Conservation (phyloP, 2,797 vertebrate genomes). For the Halcyon smyrnensis region DNA sequence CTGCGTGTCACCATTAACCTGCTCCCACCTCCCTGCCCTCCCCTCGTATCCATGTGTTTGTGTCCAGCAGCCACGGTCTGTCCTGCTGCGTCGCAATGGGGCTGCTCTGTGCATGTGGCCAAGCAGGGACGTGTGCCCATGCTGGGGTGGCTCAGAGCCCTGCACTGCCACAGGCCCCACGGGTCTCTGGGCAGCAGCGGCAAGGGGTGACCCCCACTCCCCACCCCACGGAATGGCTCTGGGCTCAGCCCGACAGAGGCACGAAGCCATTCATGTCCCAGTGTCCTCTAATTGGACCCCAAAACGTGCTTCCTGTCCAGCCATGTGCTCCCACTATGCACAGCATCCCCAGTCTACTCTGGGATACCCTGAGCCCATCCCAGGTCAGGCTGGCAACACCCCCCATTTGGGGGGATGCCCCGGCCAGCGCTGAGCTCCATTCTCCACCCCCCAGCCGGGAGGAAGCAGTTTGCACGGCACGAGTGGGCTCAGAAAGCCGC, state of each 20-base stretch:
- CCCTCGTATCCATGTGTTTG: neutral
- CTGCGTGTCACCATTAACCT: conserved; percentile 36
- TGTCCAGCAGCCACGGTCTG: rapidly evolving
- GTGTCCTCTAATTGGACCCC: neutral
- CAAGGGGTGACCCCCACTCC: rapidly evolving
- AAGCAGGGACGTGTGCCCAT: rapidly evolving
- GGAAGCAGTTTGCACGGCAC: conserved; percentile 94
- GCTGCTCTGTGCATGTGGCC: neutral
- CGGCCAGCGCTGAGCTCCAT: neutral
- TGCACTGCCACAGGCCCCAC: rapidly evolving
- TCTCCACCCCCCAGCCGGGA: conserved; percentile 81
- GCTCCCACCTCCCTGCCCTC: neutral
- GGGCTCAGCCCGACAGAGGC: neutral
- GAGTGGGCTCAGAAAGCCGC: conserved; percentile 98
- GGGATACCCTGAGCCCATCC: neutral
- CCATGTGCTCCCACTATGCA: neutral
- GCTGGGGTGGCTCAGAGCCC: neutral
- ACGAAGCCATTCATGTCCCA: neutral
- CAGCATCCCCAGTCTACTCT: neutral
- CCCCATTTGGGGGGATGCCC: neutral
- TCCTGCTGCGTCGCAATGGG: rapidly evolving
- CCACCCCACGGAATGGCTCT: neutral
- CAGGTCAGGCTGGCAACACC: rapidly evolving
- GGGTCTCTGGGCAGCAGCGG: neutral
- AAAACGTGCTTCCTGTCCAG: neutral